These are phyloP conservation scores for Himalopsyche phryganea DNA, from an alignment of 1,140 invertebrate species.

Conservation along the genomic window DNA sequence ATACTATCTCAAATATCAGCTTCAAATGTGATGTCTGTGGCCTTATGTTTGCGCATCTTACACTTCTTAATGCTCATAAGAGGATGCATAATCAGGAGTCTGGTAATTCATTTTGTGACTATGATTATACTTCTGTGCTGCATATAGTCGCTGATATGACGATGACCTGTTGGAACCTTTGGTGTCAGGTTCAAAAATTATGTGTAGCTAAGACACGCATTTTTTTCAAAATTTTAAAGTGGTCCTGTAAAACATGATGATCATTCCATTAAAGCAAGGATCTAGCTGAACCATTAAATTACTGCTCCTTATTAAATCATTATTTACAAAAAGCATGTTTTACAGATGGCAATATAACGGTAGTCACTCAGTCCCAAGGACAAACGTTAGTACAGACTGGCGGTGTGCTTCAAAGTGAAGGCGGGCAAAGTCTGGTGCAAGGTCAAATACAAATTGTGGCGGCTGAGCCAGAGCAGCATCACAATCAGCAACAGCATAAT, in stretches of 20 bases:
- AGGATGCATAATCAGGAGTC: slow-evolving; percentile 66
- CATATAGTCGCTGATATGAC: too few species aligned
- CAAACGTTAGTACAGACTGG: slow-evolving; percentile 46
- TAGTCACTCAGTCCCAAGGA: slow-evolving; percentile 42
- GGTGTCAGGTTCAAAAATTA: too few species aligned
- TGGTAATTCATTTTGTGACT: slow-evolving; percentile 38
- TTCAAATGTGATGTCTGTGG: slow-evolving; percentile 85
- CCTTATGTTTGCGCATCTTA: slow-evolving; percentile 74
- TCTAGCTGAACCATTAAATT: too few species aligned
- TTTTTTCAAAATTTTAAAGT: too few species aligned
- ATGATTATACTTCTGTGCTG: too few species aligned
- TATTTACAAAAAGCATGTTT: too few species aligned
- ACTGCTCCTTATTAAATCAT: too few species aligned
- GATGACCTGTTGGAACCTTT: too few species aligned
- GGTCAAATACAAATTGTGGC: slow-evolving; percentile 60
- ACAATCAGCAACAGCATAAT: slow-evolving; percentile 33
- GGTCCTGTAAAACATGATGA: too few species aligned
- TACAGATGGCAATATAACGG: slow-evolving; percentile 35
- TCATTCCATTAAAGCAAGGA: too few species aligned
- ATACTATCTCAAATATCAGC: slow-evolving; percentile 73
- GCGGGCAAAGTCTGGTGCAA: slow-evolving; percentile 37
- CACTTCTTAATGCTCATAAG: slow-evolving; percentile 76
- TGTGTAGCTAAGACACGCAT: too few species aligned
- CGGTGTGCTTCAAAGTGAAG: slow-evolving; percentile 35
- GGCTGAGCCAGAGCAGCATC: slow-evolving; percentile 50